Base-by-base conservation (phyloP, 1,140 invertebrate genomes). In the Belonocnema kinseyi region DNA sequence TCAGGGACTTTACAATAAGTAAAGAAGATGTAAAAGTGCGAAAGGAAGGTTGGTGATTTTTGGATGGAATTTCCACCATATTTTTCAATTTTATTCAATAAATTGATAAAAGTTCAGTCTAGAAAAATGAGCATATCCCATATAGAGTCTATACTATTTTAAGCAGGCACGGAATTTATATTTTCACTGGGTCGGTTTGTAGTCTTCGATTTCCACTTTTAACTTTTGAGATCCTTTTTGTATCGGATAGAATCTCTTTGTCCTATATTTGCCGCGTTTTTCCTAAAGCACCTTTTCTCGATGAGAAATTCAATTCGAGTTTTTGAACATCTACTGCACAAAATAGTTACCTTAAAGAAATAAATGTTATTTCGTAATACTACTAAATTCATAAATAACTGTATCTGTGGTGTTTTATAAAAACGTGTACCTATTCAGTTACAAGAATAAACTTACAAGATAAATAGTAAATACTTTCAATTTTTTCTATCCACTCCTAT, bases 281-380 rank as follows among this genome's bases (percentile, higher is more conserved):
- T 88, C 83, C 86, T 83, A 87, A 82, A 89, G 89, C 88, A 91
- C 88, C 83, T 82, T 89, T 85, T 89, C 84, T 87, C 72, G 82
- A 85, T 85, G 85, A 85, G 86, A 86, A 82, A 87, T 88, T 83
- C 83, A 86, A 88, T 66, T 85, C 82, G 88, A 46, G 40, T 87
- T 77, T 90, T 90, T 91, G 83, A 90, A 88, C 85, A 89, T 91
- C 90, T 91, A 91, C 87, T 91, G 90, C 90, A 91, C 90, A 91
- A 91, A 83, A 77, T 83, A 89, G 88, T 87, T 89, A 88, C 78
- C 84, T 89, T 88, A 79, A 88, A 58, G 40, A 66, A 66, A 89
- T 91, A 84, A 91, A 89, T 91, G 89, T 90, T 91, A 90, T 87
- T 87, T 91, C 77, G 79, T 90, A 89, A 83, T 85, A 77, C 87